Conservation (phyloP, 30 jellyfish, hydroid and myxozoan species). For the Aurelia aurita region DNA sequence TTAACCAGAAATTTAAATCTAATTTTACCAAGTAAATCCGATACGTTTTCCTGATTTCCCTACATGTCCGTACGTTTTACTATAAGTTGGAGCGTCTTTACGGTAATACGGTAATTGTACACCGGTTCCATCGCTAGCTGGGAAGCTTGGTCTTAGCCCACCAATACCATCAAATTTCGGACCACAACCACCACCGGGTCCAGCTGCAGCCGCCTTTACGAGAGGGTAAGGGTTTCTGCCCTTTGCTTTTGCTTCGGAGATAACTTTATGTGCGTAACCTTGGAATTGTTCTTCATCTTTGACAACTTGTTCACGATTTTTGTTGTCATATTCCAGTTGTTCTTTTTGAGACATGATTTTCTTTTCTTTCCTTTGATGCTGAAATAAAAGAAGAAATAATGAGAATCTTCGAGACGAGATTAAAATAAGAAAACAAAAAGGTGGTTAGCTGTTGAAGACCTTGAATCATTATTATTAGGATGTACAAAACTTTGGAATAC, state of each 20-base stretch:
- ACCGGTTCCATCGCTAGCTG: conserved; percentile 94
- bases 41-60: conserved; percentile 91
- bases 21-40: conserved; percentile 94
- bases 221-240: conserved; percentile 89
- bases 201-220: conserved; percentile 88
- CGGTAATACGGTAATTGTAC: conserved; percentile 94
- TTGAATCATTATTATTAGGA: too few relatives aligned
- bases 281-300: conserved; percentile 92
- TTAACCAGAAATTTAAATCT: background rate
- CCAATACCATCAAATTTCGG: conserved; percentile 97
- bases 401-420: too few relatives aligned
- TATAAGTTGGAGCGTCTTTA: conserved; percentile 72
- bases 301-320: conserved; percentile 63
- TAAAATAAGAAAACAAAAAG: background rate
- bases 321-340: conserved; percentile 75
- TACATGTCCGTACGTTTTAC: conserved; percentile 91
- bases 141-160: conserved; percentile 97
- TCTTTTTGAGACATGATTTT: conserved; percentile 41
- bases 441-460: too few relatives aligned
- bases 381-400: background rate
- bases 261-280: conserved; percentile 87
- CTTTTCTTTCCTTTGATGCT: conserved; percentile 55
- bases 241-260: conserved; percentile 70
- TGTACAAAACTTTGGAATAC: too few relatives aligned
- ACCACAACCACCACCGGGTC: conserved; percentile 99